phyloP scores from a whole-genome alignment of 2,888 invertebrate genomes.

The Phortica magna region DNA sequence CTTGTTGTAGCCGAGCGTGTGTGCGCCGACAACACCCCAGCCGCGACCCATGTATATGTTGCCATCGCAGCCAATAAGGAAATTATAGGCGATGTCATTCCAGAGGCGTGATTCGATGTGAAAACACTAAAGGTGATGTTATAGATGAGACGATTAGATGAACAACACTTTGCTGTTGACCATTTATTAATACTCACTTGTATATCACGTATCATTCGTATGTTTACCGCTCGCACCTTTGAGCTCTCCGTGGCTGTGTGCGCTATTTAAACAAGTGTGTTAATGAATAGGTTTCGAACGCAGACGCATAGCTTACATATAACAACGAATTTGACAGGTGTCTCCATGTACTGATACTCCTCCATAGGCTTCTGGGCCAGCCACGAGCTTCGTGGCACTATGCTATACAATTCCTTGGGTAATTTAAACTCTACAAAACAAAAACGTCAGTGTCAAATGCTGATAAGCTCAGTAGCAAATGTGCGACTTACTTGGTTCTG shows the following conservation, averaged over 20 bases:
- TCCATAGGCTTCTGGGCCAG: slow-evolving; percentile 78
- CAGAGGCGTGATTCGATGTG: slow-evolving; percentile 80
- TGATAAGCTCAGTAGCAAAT: too few relatives aligned
- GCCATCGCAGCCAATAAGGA: slow-evolving; percentile 81
- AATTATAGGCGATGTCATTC: slow-evolving; percentile 80
- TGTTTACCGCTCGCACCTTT: slow-evolving; percentile 78
- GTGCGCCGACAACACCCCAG: slow-evolving; percentile 80
- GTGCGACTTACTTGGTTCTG: slow-evolving; percentile 59
- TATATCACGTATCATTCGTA: slow-evolving; percentile 78
- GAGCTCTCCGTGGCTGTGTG: slow-evolving; percentile 80
- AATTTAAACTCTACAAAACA: slow-evolving; percentile 62
- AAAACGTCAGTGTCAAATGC: background rate
- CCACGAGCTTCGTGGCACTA: slow-evolving; percentile 78
- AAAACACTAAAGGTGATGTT: slow-evolving; percentile 77
- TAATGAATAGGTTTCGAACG: background rate
- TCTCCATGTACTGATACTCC: slow-evolving; percentile 65
- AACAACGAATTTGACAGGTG: slow-evolving; percentile 79
- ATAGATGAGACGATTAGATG: slow-evolving; percentile 14
- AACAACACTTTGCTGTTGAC: slow-evolving; percentile 1
- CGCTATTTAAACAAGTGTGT: slow-evolving; percentile 63
- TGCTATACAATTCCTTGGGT: slow-evolving; percentile 64
- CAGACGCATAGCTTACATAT: slow-evolving; percentile 76
- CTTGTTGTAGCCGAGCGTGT: slow-evolving; percentile 80
- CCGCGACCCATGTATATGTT: slow-evolving; percentile 81
- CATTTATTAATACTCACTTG: slow-evolving; percentile 71